A percentile compares a stretch with the other conserved stretches of the same genome.
These are phyloP conservation scores for Hycleus cichorii DNA, from an alignment of 1,140 invertebrate genomes.

Conservation along the genomic window DNA sequence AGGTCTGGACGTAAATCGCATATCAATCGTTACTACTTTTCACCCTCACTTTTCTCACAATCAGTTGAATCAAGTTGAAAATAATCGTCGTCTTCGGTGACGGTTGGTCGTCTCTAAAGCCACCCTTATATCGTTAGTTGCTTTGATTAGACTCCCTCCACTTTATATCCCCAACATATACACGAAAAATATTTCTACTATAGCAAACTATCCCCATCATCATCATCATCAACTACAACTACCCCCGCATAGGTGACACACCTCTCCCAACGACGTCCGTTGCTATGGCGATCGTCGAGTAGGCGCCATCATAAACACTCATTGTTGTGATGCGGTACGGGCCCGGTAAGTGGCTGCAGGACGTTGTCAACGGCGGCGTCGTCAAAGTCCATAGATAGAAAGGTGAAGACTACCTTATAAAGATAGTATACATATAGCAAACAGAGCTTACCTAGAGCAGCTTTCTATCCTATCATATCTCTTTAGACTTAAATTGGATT, in stretches of 20 bases:
- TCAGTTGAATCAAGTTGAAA: too few relatives aligned
- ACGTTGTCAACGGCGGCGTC: slow-evolving; percentile 16
- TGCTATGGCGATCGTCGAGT: slow-evolving; percentile 40
- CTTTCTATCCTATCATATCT: not conserved
- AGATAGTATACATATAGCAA: not conserved
- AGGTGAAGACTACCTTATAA: not conserved
- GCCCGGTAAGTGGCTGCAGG: slow-evolving; percentile 36
- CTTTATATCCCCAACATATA: too few relatives aligned
- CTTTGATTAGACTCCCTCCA: too few relatives aligned
- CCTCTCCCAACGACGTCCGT: slow-evolving; percentile 31
- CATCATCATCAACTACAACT: not conserved
- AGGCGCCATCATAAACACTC: slow-evolving; percentile 43
- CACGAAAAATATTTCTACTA: too few relatives aligned
- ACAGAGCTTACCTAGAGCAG: too few relatives aligned
- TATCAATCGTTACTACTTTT: too few relatives aligned
- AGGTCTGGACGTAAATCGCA: too few relatives aligned
- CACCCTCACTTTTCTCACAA: too few relatives aligned
- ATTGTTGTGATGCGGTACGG: slow-evolving; percentile 41
- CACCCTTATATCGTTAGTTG: not conserved
- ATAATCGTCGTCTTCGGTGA: not conserved
- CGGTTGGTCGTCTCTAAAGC: not conserved
- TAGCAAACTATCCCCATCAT: too few relatives aligned
- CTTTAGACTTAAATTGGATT: slow-evolving; percentile 37
- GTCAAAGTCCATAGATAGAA: not conserved
- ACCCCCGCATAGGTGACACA: slow-evolving; percentile 30